These are phyloP conservation scores for Cephus cinctus DNA, from an alignment of 1,140 invertebrate species.

Conservation along the genomic window DNA sequence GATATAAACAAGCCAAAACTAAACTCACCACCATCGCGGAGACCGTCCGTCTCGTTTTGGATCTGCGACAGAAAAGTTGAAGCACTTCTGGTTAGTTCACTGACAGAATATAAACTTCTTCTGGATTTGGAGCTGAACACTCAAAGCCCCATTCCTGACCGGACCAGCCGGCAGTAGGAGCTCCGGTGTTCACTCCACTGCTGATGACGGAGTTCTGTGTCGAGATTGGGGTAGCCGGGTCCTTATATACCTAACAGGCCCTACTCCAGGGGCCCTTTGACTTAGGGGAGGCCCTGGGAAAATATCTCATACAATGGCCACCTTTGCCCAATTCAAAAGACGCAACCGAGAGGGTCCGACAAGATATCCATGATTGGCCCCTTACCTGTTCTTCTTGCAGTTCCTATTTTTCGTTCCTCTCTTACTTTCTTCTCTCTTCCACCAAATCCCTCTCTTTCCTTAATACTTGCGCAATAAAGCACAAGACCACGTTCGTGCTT, in stretches of 20 bases:
- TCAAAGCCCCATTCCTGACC: conserved; percentile 22
- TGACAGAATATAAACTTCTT: background rate
- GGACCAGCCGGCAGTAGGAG: conserved; percentile 28
- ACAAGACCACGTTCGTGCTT: conserved; percentile 4
- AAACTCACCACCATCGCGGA: conserved; percentile 3
- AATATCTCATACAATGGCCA: conserved; percentile 37
- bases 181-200: conserved; percentile 25
- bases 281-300: conserved; percentile 40
- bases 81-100: conserved; percentile 34
- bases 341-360: too few species aligned
- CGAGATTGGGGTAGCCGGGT: conserved; percentile 14
- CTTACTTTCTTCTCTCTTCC: conserved; percentile 6
- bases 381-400: background rate
- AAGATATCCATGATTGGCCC: background rate
- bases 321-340: background rate
- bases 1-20: conserved; percentile 1
- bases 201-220: conserved; percentile 23
- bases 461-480: background rate
- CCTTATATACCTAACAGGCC: conserved; percentile 32
- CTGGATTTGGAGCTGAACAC: too few species aligned
- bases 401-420: background rate
- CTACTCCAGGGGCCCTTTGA: conserved; percentile 12
- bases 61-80: conserved; percentile 43
- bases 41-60: too few species aligned
- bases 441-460: background rate